A percentile compares a stretch with the other conserved stretches of the same genome.
Evolutionary conservation across 2,888 invertebrate species (phyloP).

Genomic region (Protonemura montana): DNA sequence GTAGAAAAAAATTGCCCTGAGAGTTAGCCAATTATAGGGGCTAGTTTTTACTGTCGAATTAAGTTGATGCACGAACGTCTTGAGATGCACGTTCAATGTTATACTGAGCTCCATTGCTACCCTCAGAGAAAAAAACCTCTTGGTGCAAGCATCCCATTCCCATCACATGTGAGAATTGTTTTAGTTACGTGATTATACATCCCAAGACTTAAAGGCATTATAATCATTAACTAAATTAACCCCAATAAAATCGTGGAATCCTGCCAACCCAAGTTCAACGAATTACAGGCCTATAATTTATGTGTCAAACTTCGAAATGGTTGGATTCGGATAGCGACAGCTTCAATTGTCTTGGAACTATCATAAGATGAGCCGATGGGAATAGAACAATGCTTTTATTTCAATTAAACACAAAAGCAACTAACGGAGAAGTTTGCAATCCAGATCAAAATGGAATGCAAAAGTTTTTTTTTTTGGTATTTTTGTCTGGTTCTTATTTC

Average conservation of each 20-base stretch:
- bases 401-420: neutral
- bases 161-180: slow-evolving; percentile 7
- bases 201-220: neutral
- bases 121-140: neutral
- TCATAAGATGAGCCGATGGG: neutral
- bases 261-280: slow-evolving; percentile 7
- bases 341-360: neutral
- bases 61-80: neutral
- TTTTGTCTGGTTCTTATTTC: no score
- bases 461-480: no score
- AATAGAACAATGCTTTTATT: neutral
- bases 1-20: neutral
- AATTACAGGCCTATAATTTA: neutral
- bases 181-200: neutral
- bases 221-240: slow-evolving; percentile 1
- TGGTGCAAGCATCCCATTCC: neutral
- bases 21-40: neutral
- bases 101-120: neutral
- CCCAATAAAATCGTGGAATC: slow-evolving; percentile 12
- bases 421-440: no score
- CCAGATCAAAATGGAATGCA: no score
- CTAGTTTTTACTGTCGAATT: slow-evolving; percentile 1
- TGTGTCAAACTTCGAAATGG: neutral
- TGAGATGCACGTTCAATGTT: neutral
- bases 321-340: neutral